Evolutionary conservation across 2,113 vertebrate genomes (phyloP).

Genomic region (Scortum barcoo): DNA sequence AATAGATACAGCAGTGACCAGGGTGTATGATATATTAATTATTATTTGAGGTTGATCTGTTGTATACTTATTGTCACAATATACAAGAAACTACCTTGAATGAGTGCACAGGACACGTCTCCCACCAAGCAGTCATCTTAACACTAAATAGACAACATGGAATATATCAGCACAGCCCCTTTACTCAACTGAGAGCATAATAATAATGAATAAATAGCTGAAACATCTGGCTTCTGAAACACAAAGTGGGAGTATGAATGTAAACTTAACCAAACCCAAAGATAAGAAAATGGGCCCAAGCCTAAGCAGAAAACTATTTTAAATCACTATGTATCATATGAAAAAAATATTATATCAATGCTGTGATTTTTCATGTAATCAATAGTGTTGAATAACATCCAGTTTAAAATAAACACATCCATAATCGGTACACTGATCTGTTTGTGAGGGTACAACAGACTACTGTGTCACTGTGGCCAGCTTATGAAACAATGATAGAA

Average conservation of each 20-base stretch:
- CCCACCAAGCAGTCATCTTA: neutral
- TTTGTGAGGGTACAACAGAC: neutral
- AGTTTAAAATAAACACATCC: neutral
- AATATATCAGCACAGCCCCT: no score
- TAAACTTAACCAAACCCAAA: neutral
- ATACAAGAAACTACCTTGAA: neutral
- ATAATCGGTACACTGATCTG: neutral
- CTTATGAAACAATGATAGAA: neutral
- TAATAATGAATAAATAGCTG: neutral
- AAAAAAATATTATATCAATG: neutral
- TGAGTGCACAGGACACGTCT: neutral
- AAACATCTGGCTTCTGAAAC: neutral
- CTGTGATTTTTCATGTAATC: neutral
- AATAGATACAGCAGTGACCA: neutral
- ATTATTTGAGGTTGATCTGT: neutral
- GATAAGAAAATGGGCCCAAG: neutral
- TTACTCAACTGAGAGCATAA: neutral
- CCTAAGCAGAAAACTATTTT: neutral
- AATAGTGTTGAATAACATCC: neutral
- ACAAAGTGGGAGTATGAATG: neutral
- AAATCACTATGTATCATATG: neutral
- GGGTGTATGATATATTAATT: neutral
- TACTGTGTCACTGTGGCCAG: neutral
- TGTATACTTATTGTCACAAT: neutral
- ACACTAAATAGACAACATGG: neutral